These are phyloP conservation scores for Zaprionus lineosus DNA, from an alignment of 2,888 invertebrate species.

Conservation along the genomic window DNA sequence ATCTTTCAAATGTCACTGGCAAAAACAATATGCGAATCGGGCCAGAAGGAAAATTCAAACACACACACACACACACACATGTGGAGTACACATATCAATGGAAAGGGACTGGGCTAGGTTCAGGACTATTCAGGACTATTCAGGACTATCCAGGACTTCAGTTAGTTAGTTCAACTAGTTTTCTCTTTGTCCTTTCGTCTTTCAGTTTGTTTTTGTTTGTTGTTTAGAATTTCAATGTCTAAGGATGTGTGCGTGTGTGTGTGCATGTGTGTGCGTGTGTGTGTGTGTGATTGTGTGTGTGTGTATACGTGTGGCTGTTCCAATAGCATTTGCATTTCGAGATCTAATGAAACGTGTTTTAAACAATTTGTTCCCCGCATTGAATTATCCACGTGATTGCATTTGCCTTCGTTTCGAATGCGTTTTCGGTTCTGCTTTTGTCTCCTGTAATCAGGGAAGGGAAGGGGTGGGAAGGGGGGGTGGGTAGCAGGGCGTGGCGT, in stretches of 20 bases:
- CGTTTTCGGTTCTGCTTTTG: conserved; percentile 6
- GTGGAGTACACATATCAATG: not conserved
- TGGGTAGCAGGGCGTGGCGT: too few species aligned
- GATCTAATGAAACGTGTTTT: conserved; percentile 77
- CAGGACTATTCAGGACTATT: not conserved
- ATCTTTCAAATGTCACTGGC: conserved; percentile 79
- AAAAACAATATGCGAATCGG: conserved; percentile 59
- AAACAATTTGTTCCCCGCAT: conserved; percentile 78
- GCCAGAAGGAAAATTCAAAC: conserved; percentile 4
- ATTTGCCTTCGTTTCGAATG: conserved; percentile 50
- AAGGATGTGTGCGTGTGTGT: conserved; percentile 4
- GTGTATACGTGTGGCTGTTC: conserved; percentile 16
- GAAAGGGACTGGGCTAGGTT: too few species aligned
- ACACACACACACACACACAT: conserved; percentile 7
- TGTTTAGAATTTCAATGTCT: conserved; percentile 60
- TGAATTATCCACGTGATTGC: conserved; percentile 73
- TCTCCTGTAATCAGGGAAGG: not conserved
- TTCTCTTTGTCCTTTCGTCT: not conserved
- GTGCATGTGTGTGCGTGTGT: conserved; percentile 1
- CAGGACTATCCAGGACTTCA: conserved; percentile 6
- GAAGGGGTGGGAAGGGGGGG: too few species aligned
- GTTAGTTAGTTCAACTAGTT: conserved; percentile 32
- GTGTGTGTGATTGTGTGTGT: not conserved
- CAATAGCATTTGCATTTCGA: conserved; percentile 57
- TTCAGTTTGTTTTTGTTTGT: conserved; percentile 30